Percentiles rank a stretch among this genome's conserved stretches.
phyloP scores from a whole-genome alignment of 2,888 invertebrate species.

The Ichneumon xanthorius region DNA sequence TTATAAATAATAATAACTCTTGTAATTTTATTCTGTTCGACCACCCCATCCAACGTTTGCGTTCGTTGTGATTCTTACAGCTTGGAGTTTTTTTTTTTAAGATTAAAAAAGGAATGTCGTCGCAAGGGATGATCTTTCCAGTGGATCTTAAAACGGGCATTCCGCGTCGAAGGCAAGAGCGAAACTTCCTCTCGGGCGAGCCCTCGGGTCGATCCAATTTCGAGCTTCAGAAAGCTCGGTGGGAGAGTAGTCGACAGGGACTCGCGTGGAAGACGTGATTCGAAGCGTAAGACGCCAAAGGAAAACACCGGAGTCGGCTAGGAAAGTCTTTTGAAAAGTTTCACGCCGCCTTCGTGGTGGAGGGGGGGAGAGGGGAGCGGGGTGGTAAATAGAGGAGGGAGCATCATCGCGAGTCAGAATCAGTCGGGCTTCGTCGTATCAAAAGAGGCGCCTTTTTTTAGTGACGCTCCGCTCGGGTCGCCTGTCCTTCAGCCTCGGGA shows the following conservation, averaged over 20 bases:
- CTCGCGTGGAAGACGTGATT: conserved; percentile 37
- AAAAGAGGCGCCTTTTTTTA: conserved; percentile 61
- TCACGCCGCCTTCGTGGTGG: conserved; percentile 34
- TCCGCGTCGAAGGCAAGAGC: conserved; percentile 25
- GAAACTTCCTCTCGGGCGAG: conserved; percentile 33
- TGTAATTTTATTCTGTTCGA: background rate
- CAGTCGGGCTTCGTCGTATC: conserved; percentile 37
- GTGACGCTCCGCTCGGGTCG: conserved; percentile 61
- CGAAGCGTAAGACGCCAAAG: conserved; percentile 55
- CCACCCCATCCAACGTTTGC: background rate
- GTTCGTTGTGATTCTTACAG: conserved; percentile 4
- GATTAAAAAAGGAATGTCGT: conserved; percentile 71
- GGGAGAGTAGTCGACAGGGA: conserved; percentile 37
- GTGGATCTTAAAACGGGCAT: conserved; percentile 37
- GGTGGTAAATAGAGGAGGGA: background rate
- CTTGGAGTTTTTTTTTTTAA: conserved; percentile 32
- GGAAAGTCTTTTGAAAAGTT: conserved; percentile 53
- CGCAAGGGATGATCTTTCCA: conserved; percentile 74
- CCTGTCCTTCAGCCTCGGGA: conserved; percentile 31
- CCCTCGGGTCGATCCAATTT: conserved; percentile 68
- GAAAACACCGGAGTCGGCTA: conserved; percentile 46
- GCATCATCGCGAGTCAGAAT: conserved; percentile 41
- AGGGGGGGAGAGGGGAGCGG: background rate
- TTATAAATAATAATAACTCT: too few species aligned
- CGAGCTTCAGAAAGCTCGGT: conserved; percentile 62